Conservation (phyloP, 2,113 vertebrate genomes). For the Acinonyx jubatus region DNA sequence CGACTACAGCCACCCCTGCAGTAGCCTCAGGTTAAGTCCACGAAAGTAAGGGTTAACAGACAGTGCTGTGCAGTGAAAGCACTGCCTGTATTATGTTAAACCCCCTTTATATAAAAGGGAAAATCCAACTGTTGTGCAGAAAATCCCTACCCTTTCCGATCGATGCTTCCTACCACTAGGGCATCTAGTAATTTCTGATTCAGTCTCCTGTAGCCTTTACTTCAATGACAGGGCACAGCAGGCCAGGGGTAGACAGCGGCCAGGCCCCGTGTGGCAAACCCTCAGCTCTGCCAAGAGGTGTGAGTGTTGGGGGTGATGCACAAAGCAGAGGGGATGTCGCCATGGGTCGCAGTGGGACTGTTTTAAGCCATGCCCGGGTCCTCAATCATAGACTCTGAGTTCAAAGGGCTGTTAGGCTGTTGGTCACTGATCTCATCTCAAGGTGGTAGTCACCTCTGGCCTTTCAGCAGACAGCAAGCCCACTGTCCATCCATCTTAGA, state of each 20-base stretch:
- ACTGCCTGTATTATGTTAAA: slow-evolving; percentile 89
- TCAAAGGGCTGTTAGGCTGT: slow-evolving; percentile 83
- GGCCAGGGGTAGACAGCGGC: slow-evolving; percentile 80
- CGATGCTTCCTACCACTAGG: slow-evolving; percentile 89
- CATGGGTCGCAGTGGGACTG: slow-evolving; percentile 52
- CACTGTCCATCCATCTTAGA: slow-evolving; percentile 94
- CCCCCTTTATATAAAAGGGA: slow-evolving; percentile 87
- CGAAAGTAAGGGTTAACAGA: slow-evolving; percentile 78
- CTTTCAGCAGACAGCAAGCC: slow-evolving; percentile 88
- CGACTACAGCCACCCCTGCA: not conserved
- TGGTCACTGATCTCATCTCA: slow-evolving; percentile 87
- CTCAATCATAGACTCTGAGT: slow-evolving; percentile 88
- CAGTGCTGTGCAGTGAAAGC: slow-evolving; percentile 49
- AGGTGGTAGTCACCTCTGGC: slow-evolving; percentile 90
- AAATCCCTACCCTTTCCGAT: slow-evolving; percentile 91
- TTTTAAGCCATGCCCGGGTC: slow-evolving; percentile 81
- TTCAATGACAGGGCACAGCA: slow-evolving; percentile 93
- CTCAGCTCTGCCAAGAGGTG: slow-evolving; percentile 35
- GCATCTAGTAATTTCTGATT: slow-evolving; percentile 90
- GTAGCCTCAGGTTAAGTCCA: slow-evolving; percentile 63
- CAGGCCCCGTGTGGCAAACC: slow-evolving; percentile 58
- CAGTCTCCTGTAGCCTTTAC: slow-evolving; percentile 83
- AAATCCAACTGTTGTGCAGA: slow-evolving; percentile 89
- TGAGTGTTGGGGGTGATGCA: not conserved
- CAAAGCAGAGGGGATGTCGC: not conserved